Percentiles rank a stretch among this genome's conserved stretches.
Conservation (phyloP, 2,888 invertebrate genomes). For the Chouioia cunea region DNA sequence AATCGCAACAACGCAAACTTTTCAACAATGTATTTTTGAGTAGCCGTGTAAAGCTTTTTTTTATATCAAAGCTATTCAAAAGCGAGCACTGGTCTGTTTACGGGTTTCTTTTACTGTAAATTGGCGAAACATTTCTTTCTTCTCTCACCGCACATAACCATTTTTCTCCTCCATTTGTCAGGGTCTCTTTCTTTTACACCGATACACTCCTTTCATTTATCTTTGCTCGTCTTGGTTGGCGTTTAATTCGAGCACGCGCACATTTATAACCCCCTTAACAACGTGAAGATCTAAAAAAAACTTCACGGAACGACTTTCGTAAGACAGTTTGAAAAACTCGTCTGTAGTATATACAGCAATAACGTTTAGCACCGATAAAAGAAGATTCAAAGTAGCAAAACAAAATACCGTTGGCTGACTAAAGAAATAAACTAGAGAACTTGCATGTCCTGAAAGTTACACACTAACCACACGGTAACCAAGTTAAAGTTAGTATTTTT, state of each 20-base stretch:
- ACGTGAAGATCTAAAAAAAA: background rate
- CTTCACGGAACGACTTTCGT: conserved; percentile 17
- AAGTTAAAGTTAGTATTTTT: conserved; percentile 55
- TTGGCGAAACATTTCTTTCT: conserved; percentile 49
- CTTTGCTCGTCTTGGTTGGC: conserved; percentile 1
- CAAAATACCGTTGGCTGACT: conserved; percentile 18
- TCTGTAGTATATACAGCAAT: conserved; percentile 21
- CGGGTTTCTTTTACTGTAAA: conserved; percentile 57
- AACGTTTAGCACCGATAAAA: conserved; percentile 50
- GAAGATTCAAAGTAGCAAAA: conserved; percentile 40
- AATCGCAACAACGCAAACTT: conserved; percentile 43
- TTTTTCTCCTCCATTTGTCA: conserved; percentile 42
- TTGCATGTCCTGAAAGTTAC: conserved; percentile 29
- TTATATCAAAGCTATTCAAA: conserved; percentile 49
- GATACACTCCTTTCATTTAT: conserved; percentile 22
- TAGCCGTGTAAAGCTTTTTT: conserved; percentile 46
- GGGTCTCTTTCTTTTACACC: conserved; percentile 23
- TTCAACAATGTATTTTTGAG: conserved; percentile 44
- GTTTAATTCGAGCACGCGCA: background rate
- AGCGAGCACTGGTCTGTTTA: conserved; percentile 47
- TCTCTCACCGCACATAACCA: conserved; percentile 32
- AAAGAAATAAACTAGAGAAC: conserved; percentile 43
- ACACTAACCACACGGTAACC: conserved; percentile 27
- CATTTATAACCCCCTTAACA: background rate
- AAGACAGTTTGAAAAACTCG: conserved; percentile 31